These are phyloP conservation scores for Perca flavescens DNA, from an alignment of 2,113 vertebrate genomes.

Conservation along the genomic window DNA sequence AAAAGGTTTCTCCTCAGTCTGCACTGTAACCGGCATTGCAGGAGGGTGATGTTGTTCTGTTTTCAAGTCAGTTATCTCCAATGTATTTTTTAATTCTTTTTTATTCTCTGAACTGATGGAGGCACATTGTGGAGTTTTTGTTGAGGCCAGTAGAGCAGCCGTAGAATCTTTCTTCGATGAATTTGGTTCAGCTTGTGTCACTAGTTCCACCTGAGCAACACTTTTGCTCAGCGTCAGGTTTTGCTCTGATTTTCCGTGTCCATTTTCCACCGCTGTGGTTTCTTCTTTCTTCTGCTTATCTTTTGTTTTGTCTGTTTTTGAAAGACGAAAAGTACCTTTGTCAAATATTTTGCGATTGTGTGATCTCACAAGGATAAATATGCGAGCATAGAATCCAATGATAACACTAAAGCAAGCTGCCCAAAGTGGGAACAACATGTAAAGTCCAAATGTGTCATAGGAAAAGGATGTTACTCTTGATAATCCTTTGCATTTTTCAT, in stretches of 20 bases:
- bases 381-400: constrained; percentile 79
- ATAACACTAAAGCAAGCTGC: constrained; percentile 76
- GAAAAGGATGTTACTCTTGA: constrained; percentile 25
- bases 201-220: constrained; percentile 14
- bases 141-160: constrained; percentile 17
- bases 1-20: constrained; percentile 28
- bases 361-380: constrained; percentile 77
- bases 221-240: constrained; percentile 16
- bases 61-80: constrained; percentile 49
- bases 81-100: constrained; percentile 25
- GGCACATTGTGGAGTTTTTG: constrained; percentile 10
- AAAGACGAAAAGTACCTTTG: constrained; percentile 58
- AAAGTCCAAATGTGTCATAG: constrained; percentile 81
- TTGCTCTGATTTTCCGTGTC: constrained; percentile 15
- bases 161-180: constrained; percentile 28
- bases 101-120: constrained; percentile 31
- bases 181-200: constrained; percentile 32
- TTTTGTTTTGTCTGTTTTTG: constrained; percentile 27
- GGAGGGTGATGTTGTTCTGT: constrained; percentile 29
- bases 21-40: constrained; percentile 11
- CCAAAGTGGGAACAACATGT: constrained; percentile 83
- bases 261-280: constrained; percentile 23
- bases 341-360: constrained; percentile 85
- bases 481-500: constrained; percentile 72
- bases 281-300: constrained; percentile 21